phyloP scores from a whole-genome alignment of 2,888 invertebrate genomes.

The Kryphioiulus occultus region DNA sequence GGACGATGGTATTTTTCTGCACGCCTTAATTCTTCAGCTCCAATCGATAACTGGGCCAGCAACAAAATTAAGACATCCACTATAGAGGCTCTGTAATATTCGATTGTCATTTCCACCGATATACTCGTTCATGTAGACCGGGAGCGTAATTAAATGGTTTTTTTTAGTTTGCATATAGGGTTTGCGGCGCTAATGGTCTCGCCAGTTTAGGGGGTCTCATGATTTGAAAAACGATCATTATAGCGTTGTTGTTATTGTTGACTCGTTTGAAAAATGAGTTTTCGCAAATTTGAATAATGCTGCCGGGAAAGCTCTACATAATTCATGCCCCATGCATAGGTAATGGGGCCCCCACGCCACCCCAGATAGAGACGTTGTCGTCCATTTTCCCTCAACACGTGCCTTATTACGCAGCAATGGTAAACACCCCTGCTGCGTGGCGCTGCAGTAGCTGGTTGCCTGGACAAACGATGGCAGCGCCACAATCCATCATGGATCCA shows the following conservation, averaged over 20 bases:
- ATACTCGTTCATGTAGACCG: too few species aligned
- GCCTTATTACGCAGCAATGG: neutral
- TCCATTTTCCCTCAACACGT: neutral
- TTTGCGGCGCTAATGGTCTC: neutral
- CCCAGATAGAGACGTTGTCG: neutral
- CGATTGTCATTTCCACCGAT: neutral
- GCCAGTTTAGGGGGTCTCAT: neutral
- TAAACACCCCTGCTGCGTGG: neutral
- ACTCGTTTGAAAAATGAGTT: neutral
- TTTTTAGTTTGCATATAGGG: neutral
- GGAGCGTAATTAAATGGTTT: neutral
- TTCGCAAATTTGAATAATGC: conserved; percentile 8
- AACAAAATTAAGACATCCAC: neutral
- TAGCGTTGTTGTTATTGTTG: neutral
- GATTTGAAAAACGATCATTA: conserved; percentile 7
- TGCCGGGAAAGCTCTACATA: neutral
- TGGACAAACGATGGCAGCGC: neutral
- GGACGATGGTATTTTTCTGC: neutral
- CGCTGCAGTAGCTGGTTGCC: neutral
- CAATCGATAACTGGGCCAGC: neutral
- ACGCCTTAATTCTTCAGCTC: neutral
- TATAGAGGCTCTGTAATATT: neutral
- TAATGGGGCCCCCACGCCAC: neutral
- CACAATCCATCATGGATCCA: neutral
- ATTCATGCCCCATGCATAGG: conserved; percentile 25